Conservation (phyloP, 2,888 invertebrate species). For the Prosopocoilus inquinatus region DNA sequence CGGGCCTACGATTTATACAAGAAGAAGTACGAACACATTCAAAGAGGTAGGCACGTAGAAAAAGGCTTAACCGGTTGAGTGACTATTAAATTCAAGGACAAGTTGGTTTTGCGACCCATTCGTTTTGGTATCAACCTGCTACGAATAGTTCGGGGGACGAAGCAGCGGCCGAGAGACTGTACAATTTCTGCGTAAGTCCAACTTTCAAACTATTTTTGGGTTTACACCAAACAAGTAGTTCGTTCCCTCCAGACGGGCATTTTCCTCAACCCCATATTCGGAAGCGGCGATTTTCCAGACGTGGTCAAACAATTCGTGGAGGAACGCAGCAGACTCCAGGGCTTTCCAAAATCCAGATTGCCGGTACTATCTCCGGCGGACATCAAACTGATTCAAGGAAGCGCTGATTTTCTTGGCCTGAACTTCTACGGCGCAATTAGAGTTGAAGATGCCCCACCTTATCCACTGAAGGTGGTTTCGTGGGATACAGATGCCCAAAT, state of each 20-base stretch:
- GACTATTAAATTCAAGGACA: conserved; percentile 53
- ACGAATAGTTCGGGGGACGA: conserved; percentile 49
- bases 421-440: conserved; percentile 64
- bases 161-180: conserved; percentile 53
- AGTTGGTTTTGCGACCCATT: conserved; percentile 56
- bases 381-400: conserved; percentile 55
- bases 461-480: neutral
- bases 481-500: conserved; percentile 10
- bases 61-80: conserved; percentile 34
- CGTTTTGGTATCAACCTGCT: conserved; percentile 55
- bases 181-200: conserved; percentile 56
- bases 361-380: conserved; percentile 59
- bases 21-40: conserved; percentile 47
- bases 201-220: neutral
- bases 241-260: conserved; percentile 52
- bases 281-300: conserved; percentile 62
- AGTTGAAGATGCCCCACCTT: neutral
- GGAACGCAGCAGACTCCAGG: conserved; percentile 56
- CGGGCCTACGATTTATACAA: conserved; percentile 60
- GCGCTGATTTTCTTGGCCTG: conserved; percentile 68
- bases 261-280: conserved; percentile 65
- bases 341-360: conserved; percentile 58
- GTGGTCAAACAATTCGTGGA: conserved; percentile 60
- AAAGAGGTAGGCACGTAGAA: conserved; percentile 29
- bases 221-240: neutral